A percentile compares a stretch with the other conserved stretches of the same genome.
Conservation (phyloP, 2,113 vertebrate species). For the Clarias macrocephalus region DNA sequence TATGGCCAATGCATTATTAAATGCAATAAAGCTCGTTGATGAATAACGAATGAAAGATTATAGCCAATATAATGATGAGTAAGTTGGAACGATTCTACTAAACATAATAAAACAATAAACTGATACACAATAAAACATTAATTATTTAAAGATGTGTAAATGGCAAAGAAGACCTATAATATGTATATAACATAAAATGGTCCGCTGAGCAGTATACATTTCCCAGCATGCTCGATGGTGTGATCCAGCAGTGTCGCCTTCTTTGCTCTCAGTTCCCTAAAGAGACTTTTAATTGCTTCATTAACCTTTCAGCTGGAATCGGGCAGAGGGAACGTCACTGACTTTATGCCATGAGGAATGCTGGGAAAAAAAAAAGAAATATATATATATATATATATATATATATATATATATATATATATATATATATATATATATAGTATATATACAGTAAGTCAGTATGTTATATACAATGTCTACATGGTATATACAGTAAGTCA, state of each 20-base stretch:
- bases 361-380: background rate
- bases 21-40: background rate
- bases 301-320: slow-evolving; percentile 67
- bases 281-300: slow-evolving; percentile 59
- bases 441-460: background rate
- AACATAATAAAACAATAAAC: background rate
- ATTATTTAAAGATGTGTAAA: background rate
- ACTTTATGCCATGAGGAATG: slow-evolving; percentile 33
- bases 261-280: slow-evolving; percentile 36
- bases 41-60: background rate
- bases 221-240: slow-evolving; percentile 6
- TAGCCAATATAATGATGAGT: background rate
- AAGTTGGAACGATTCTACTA: background rate
- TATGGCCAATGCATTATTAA: background rate
- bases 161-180: background rate
- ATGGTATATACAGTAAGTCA: too few species aligned
- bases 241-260: slow-evolving; percentile 17
- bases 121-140: background rate
- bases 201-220: background rate
- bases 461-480: too few species aligned
- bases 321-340: slow-evolving; percentile 58
- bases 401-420: too few species aligned
- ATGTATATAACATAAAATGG: background rate
- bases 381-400: too few species aligned
- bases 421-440: too few species aligned